phyloP scores from a whole-genome alignment of 2,797 vertebrate genomes.

The Gymnodraco acuticeps region DNA sequence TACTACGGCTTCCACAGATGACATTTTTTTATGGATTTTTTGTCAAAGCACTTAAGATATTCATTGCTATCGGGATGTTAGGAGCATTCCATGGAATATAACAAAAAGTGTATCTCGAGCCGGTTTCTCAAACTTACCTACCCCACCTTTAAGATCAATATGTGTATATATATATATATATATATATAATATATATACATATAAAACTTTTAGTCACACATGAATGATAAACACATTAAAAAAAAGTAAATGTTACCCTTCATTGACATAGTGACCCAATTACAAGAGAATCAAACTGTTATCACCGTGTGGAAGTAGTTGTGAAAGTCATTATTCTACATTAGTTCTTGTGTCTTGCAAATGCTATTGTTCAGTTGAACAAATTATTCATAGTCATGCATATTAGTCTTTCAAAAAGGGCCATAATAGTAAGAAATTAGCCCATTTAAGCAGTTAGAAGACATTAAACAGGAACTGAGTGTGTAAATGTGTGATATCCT shows the following conservation, averaged over 20 bases:
- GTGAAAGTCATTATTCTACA: slow-evolving; percentile 46
- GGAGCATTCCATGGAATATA: too few relatives aligned
- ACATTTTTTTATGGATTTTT: too few relatives aligned
- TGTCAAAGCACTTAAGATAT: too few relatives aligned
- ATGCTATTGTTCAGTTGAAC: slow-evolving; percentile 43
- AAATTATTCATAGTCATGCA: slow-evolving; percentile 59
- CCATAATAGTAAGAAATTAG: slow-evolving; percentile 68
- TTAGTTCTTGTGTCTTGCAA: slow-evolving; percentile 35
- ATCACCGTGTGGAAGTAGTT: slow-evolving; percentile 8
- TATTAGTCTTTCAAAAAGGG: slow-evolving; percentile 62
- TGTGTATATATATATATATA: background rate
- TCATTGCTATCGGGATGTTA: too few relatives aligned
- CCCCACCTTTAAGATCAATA: background rate
- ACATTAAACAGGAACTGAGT: slow-evolving; percentile 53
- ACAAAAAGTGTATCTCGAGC: too few relatives aligned
- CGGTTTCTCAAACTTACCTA: too few relatives aligned
- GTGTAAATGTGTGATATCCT: slow-evolving; percentile 67
- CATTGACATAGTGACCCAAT: slow-evolving; percentile 30
- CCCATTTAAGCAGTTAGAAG: slow-evolving; percentile 52
- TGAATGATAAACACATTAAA: background rate
- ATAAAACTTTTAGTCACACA: background rate
- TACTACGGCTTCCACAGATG: too few relatives aligned
- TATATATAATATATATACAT: background rate
- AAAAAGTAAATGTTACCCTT: slow-evolving; percentile 24
- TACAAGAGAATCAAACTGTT: slow-evolving; percentile 28